Percentiles rank a stretch among this genome's conserved stretches.
These are phyloP conservation scores for Ahaetulla prasina DNA, from an alignment of 2,113 vertebrate species.

Conservation along the genomic window DNA sequence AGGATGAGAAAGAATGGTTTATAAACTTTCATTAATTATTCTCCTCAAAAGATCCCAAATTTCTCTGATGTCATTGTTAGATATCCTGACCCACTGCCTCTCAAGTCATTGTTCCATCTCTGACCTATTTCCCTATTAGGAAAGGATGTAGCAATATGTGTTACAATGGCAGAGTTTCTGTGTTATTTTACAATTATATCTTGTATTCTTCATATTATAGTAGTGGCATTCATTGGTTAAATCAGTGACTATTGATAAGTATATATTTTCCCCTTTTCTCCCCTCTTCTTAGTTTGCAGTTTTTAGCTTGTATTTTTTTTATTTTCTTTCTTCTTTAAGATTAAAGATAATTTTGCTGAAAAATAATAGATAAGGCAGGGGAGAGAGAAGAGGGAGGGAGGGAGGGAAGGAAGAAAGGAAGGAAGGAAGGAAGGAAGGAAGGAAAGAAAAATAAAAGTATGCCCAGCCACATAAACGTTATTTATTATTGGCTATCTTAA, in stretches of 20 bases:
- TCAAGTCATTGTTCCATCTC: neutral
- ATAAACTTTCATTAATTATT: neutral
- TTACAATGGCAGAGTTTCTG: neutral
- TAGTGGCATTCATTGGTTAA: neutral
- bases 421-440: neutral
- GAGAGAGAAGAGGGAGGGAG: neutral
- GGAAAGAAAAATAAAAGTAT: neutral
- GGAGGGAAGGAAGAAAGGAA: neutral
- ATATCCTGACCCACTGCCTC: neutral
- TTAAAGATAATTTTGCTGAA: neutral
- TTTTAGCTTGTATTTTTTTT: neutral
- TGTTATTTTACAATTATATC: neutral
- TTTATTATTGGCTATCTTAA: neutral
- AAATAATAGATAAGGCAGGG: neutral
- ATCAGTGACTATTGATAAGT: neutral
- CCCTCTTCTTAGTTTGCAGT: neutral
- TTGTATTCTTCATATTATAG: neutral
- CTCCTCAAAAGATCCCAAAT: neutral
- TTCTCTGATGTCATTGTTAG: too few species aligned
- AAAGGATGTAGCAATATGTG: neutral
- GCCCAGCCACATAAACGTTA: neutral
- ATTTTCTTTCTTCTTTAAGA: neutral
- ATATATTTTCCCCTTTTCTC: neutral
- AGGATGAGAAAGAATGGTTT: too few species aligned
- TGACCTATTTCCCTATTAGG: neutral